These are phyloP conservation scores for Gibbula magus DNA, from an alignment of 2,888 invertebrate genomes.

Conservation along the genomic window DNA sequence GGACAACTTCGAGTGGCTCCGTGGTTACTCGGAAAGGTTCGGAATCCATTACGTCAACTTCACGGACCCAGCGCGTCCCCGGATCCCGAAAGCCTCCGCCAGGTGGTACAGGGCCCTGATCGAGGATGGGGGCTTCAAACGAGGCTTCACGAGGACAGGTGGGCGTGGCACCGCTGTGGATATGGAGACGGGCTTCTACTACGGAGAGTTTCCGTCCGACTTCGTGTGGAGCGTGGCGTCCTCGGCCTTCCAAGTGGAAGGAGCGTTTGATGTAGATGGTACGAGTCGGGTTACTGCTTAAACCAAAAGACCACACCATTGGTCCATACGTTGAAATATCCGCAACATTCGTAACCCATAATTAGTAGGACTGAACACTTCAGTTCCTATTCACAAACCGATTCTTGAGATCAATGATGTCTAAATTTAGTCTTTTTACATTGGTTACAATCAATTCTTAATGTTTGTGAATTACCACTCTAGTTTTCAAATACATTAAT, in stretches of 20 bases:
- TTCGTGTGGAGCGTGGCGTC: neutral
- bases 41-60: constrained; percentile 85
- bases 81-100: constrained; percentile 82
- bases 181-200: constrained; percentile 41
- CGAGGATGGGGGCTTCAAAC: constrained; percentile 45
- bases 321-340: too few relatives aligned
- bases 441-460: too few relatives aligned
- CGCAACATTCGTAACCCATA: too few relatives aligned
- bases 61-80: constrained; percentile 80
- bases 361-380: too few relatives aligned
- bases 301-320: too few relatives aligned
- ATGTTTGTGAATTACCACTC: too few relatives aligned
- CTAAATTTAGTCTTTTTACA: too few relatives aligned
- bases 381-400: too few relatives aligned
- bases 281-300: too few relatives aligned
- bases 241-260: constrained; percentile 9
- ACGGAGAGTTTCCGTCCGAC: constrained; percentile 53
- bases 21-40: constrained; percentile 83
- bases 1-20: constrained; percentile 89
- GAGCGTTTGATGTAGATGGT: neutral
- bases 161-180: constrained; percentile 38
- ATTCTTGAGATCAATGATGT: too few relatives aligned
- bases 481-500: too few relatives aligned
- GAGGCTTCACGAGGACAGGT: constrained; percentile 40
- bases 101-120: constrained; percentile 57